A percentile compares a stretch with the other conserved stretches of the same genome.
These are phyloP conservation scores for Callaeas wilsoni DNA, from an alignment of 2,113 vertebrate species.

Conservation along the genomic window DNA sequence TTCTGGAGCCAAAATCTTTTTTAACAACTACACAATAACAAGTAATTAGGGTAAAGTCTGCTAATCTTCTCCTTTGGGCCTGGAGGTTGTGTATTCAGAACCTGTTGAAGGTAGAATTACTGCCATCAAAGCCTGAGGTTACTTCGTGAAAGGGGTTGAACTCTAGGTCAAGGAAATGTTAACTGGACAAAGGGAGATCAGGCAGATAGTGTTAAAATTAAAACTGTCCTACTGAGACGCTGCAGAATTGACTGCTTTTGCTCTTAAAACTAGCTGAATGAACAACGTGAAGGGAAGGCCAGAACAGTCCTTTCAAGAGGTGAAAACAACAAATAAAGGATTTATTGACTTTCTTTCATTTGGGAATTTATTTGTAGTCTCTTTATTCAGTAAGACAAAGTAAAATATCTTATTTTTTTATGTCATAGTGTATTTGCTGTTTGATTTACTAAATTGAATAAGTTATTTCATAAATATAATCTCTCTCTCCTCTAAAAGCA, in stretches of 20 bases:
- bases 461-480: neutral
- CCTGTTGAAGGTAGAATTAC: slow-evolving; percentile 51
- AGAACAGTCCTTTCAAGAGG: neutral
- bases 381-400: slow-evolving; percentile 1
- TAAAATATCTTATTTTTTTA: neutral
- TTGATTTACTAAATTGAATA: neutral
- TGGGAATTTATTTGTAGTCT: neutral
- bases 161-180: slow-evolving; percentile 77
- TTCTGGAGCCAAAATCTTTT: slow-evolving; percentile 72
- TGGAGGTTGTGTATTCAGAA: slow-evolving; percentile 52
- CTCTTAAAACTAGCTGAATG: slow-evolving; percentile 10
- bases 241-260: slow-evolving; percentile 39
- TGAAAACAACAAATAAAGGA: neutral
- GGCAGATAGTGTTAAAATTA: slow-evolving; percentile 71
- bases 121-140: slow-evolving; percentile 68
- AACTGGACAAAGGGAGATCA: slow-evolving; percentile 70
- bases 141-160: slow-evolving; percentile 72
- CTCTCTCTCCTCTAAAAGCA: neutral
- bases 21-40: slow-evolving; percentile 66
- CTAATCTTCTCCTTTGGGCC: slow-evolving; percentile 63
- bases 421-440: neutral
- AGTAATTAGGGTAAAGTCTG: slow-evolving; percentile 61
- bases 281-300: neutral
- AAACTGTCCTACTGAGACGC: slow-evolving; percentile 35
- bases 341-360: neutral